These are phyloP conservation scores for Lytechinus variegatus DNA, from an alignment of 35 echinoderm and acorn worm genomes.

Conservation along the genomic window DNA sequence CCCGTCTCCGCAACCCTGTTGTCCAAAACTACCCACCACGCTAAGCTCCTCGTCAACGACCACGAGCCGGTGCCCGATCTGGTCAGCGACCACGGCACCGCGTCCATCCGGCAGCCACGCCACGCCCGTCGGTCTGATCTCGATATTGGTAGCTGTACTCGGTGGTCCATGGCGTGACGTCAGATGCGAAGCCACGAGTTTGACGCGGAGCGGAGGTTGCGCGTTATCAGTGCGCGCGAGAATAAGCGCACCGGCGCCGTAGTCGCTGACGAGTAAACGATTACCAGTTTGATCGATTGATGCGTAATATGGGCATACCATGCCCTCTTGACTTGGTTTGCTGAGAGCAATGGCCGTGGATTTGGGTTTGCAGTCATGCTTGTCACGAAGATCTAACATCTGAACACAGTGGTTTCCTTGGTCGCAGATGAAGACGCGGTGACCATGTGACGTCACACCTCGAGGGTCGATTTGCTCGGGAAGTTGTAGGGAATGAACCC, in stretches of 20 bases:
- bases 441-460: neutral
- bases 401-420: slow-evolving; percentile 45
- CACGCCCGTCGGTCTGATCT: slow-evolving; percentile 42
- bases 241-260: slow-evolving; percentile 9
- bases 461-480: neutral
- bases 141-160: neutral
- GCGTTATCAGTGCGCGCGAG: slow-evolving; percentile 22
- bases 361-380: neutral
- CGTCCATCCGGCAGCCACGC: slow-evolving; percentile 35
- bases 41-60: slow-evolving; percentile 27
- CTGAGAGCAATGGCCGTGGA: neutral
- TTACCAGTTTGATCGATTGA: neutral
- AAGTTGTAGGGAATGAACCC: neutral
- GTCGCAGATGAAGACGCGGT: slow-evolving; percentile 36
- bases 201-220: neutral
- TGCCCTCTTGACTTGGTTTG: neutral
- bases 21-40: neutral
- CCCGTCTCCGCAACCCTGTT: neutral
- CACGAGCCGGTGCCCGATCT: slow-evolving; percentile 18
- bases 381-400: neutral
- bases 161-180: neutral
- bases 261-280: slow-evolving; percentile 5
- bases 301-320: neutral
- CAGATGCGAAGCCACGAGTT: neutral
- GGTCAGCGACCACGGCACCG: slow-evolving; percentile 38